phyloP scores from a whole-genome alignment of 2,888 invertebrate genomes.

The Micropterix aruncella region DNA sequence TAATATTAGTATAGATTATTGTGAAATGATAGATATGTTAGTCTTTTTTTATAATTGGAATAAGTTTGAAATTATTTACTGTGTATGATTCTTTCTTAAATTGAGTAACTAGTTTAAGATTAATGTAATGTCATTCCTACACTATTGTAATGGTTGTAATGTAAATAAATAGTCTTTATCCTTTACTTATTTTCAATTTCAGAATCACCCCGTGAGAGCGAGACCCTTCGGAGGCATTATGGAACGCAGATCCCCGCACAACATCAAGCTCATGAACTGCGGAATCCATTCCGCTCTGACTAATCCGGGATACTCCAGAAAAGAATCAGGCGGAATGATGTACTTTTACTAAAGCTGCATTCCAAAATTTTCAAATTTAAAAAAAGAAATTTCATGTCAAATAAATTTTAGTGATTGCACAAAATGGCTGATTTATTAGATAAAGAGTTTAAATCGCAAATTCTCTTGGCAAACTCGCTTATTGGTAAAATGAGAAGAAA shows the following conservation, averaged over 20 bases:
- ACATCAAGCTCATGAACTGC: constrained; percentile 67
- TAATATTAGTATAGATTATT: too few species aligned
- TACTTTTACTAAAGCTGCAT: constrained; percentile 59
- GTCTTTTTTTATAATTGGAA: too few species aligned
- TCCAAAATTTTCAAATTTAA: too few species aligned
- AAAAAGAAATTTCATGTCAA: constrained; percentile 1
- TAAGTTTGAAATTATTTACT: too few species aligned
- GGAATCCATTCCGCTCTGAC: constrained; percentile 68
- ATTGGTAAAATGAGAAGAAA: constrained; percentile 19
- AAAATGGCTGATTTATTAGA: constrained; percentile 22
- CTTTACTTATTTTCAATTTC: too few species aligned
- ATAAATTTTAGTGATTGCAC: constrained; percentile 7
- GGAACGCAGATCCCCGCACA: constrained; percentile 52
- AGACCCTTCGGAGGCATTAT: constrained; percentile 39
- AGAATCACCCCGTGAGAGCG: constrained; percentile 41
- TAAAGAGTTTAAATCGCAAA: constrained; percentile 27
- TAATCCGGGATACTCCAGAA: constrained; percentile 68
- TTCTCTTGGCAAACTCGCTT: constrained; percentile 24
- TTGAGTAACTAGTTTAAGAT: too few species aligned
- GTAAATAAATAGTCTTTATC: too few species aligned
- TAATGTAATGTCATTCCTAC: too few species aligned
- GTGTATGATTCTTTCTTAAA: too few species aligned
- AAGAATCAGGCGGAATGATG: constrained; percentile 58
- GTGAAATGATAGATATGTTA: too few species aligned
- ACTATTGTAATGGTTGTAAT: too few species aligned